These are phyloP conservation scores for Meandrina meandrites DNA, from an alignment of 92 coral and sea anemone species.

Conservation along the genomic window DNA sequence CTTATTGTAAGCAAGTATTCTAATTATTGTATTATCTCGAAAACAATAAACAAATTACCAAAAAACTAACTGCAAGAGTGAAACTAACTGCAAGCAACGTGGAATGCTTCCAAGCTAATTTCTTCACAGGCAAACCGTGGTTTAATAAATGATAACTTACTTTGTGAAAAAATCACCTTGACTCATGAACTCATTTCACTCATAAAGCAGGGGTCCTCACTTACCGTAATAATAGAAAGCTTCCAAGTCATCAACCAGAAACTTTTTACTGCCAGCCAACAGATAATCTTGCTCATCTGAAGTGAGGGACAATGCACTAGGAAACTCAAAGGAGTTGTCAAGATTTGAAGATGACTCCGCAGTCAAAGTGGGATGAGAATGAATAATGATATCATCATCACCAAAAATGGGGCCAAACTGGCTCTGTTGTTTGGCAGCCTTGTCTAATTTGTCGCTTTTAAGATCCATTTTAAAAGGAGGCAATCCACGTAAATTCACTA, in stretches of 20 bases:
- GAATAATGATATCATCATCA: slow-evolving; percentile 3
- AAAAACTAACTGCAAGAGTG: too few relatives aligned
- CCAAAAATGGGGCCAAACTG: slow-evolving; percentile 21
- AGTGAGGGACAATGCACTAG: neutral
- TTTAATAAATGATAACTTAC: too few relatives aligned
- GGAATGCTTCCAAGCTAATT: too few relatives aligned
- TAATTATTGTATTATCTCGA: too few relatives aligned
- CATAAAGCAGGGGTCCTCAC: too few relatives aligned
- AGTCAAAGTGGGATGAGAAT: neutral
- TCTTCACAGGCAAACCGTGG: too few relatives aligned
- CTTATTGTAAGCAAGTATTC: too few relatives aligned
- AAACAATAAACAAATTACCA: too few relatives aligned
- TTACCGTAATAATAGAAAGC: slow-evolving; percentile 8
- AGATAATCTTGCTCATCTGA: neutral
- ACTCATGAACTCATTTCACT: too few relatives aligned
- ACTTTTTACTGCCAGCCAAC: slow-evolving; percentile 3
- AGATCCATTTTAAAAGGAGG: slow-evolving; percentile 31
- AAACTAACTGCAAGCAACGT: too few relatives aligned
- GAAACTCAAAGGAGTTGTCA: slow-evolving; percentile 14
- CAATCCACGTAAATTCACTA: slow-evolving; percentile 10
- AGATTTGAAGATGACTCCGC: neutral
- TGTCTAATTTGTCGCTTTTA: neutral
- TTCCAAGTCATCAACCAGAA: slow-evolving; percentile 29
- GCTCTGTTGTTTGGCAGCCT: slow-evolving; percentile 6
- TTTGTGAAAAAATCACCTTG: too few relatives aligned